Conservation (phyloP, 2,888 invertebrate genomes). For the Oxyscelio sp. region DNA sequence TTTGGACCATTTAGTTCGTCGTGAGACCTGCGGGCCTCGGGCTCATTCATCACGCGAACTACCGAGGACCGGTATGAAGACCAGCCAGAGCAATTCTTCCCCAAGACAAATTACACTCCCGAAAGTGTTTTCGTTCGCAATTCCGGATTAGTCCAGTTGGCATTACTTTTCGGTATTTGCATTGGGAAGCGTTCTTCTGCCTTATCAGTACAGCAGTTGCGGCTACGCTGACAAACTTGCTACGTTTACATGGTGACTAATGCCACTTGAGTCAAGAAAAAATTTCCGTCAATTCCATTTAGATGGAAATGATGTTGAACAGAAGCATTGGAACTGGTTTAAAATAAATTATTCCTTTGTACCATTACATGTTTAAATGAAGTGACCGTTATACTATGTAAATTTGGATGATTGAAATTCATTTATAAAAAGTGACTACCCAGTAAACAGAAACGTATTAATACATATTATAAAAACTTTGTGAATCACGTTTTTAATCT, state of each 20-base stretch:
- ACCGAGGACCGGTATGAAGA: conserved; percentile 53
- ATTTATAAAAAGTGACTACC: no score
- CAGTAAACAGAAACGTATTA: no score
- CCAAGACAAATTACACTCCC: conserved; percentile 67
- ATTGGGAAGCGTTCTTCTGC: not conserved
- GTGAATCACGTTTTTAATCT: no score
- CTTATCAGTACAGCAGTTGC: conserved; percentile 21
- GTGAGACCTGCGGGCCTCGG: conserved; percentile 48
- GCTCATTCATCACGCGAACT: conserved; percentile 65
- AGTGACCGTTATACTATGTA: no score
- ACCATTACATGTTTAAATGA: no score
- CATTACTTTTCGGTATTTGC: conserved; percentile 35
- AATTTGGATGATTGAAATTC: no score
- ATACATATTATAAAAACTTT: no score
- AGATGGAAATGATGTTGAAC: not conserved
- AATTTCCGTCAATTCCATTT: not conserved
- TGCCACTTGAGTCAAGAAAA: not conserved
- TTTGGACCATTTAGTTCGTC: conserved; percentile 64
- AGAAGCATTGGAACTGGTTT: no score
- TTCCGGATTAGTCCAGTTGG: conserved; percentile 57
- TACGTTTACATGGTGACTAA: conserved; percentile 9
- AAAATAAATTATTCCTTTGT: no score
- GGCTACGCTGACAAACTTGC: conserved; percentile 28
- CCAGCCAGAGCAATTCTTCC: conserved; percentile 12
- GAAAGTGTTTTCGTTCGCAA: conserved; percentile 46